phyloP scores from a whole-genome alignment of 2,797 vertebrate genomes.

The Enteromius thamalakanensis region DNA sequence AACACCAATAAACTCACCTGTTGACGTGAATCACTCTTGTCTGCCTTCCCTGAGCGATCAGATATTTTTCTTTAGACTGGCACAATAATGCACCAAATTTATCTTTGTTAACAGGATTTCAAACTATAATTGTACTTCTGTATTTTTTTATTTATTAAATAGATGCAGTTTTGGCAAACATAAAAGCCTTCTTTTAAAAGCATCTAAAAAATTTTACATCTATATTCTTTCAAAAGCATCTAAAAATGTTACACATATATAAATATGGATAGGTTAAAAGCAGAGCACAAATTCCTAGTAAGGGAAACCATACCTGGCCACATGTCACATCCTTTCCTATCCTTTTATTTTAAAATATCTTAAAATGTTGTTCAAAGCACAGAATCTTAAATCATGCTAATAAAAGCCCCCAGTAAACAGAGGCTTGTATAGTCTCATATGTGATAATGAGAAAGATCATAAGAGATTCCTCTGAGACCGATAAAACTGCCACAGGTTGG shows the following conservation, averaged over 20 bases:
- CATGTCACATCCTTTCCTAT: no score
- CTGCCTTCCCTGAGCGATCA: no score
- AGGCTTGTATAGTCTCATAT: background rate
- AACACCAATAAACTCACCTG: no score
- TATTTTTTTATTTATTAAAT: no score
- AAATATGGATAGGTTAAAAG: no score
- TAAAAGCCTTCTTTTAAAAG: background rate
- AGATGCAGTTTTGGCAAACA: background rate
- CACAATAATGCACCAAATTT: background rate
- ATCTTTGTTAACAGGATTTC: background rate
- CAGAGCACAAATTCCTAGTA: no score
- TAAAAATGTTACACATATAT: no score
- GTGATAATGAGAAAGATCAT: background rate
- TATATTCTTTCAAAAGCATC: no score
- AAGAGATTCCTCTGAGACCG: background rate
- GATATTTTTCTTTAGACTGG: background rate
- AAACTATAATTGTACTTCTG: background rate
- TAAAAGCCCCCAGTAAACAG: background rate
- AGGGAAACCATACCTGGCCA: no score
- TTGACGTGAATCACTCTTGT: no score
- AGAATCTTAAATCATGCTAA: background rate
- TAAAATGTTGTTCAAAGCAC: background rate
- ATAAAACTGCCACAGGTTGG: constrained; percentile 10
- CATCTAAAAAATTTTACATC: no score
- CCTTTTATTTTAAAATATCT: background rate